These are phyloP conservation scores for Nephrotoma flavescens DNA, from an alignment of 2,888 invertebrate genomes.

Conservation along the genomic window DNA sequence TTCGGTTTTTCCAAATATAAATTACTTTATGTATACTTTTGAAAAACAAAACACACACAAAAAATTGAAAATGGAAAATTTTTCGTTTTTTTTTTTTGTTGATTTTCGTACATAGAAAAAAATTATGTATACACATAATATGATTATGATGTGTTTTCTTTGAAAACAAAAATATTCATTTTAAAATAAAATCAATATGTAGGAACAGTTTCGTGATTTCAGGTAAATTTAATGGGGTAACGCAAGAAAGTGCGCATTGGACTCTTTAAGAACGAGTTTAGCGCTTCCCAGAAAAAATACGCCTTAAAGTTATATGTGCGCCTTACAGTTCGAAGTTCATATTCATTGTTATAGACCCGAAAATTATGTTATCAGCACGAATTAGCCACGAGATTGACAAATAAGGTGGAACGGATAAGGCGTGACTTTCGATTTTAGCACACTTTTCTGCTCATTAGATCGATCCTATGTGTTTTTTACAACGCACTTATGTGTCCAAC, in stretches of 20 bases:
- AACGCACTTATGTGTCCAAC: no score
- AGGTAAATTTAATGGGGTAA: background rate
- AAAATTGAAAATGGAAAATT: background rate
- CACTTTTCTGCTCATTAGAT: no score
- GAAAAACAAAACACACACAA: background rate
- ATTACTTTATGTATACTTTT: background rate
- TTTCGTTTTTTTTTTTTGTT: background rate
- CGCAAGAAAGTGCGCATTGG: background rate
- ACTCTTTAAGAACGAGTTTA: background rate
- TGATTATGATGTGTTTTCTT: background rate
- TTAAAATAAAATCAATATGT: background rate
- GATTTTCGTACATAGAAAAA: background rate
- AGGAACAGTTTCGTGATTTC: background rate
- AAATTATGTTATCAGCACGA: no score
- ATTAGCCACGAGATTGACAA: no score
- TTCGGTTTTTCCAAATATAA: background rate
- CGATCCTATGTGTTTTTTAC: no score
- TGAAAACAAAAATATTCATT: background rate
- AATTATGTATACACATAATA: background rate
- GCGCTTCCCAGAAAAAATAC: no score
- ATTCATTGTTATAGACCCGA: no score
- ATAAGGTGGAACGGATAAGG: no score
- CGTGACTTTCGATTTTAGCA: no score
- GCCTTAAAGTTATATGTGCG: no score
- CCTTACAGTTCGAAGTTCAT: no score